Evolutionary conservation across 2,888 invertebrate genomes (phyloP).

Genomic region (Drosophila testacea): DNA sequence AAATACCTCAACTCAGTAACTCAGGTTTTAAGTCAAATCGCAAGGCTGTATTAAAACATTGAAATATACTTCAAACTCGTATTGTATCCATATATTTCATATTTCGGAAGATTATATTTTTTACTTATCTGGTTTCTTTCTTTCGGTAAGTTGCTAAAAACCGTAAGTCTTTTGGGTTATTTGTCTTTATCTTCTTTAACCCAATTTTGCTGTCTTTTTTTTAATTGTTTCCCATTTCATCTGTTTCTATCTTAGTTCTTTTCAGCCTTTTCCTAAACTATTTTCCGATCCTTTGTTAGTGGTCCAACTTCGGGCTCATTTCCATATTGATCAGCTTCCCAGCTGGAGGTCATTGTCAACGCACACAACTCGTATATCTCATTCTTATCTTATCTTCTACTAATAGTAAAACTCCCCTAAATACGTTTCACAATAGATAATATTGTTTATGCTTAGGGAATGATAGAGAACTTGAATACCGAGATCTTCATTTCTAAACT

Average conservation of each 20-base stretch:
- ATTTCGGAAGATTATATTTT: conserved; percentile 2
- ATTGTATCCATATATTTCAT: not conserved
- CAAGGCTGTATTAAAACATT: too few relatives aligned
- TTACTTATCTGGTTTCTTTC: not conserved
- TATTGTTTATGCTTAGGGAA: not conserved
- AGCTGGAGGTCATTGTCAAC: not conserved
- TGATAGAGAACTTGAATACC: not conserved
- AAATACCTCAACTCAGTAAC: too few relatives aligned
- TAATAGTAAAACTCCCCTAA: not conserved
- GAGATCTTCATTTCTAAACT: not conserved
- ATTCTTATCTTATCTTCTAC: not conserved
- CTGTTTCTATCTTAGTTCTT: too few relatives aligned
- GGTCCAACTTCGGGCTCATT: not conserved
- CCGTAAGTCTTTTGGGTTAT: not conserved
- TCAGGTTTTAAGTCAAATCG: too few relatives aligned
- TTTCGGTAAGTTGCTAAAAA: not conserved
- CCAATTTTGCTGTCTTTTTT: not conserved
- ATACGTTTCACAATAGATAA: not conserved
- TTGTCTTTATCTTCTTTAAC: not conserved
- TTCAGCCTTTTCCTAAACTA: not conserved
- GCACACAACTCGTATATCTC: not conserved
- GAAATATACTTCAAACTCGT: not conserved
- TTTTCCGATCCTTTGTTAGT: not conserved
- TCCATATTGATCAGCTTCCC: not conserved
- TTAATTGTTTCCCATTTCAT: not conserved